Conservation (phyloP, 2,888 invertebrate species). For the Chloroclystis v-ata region DNA sequence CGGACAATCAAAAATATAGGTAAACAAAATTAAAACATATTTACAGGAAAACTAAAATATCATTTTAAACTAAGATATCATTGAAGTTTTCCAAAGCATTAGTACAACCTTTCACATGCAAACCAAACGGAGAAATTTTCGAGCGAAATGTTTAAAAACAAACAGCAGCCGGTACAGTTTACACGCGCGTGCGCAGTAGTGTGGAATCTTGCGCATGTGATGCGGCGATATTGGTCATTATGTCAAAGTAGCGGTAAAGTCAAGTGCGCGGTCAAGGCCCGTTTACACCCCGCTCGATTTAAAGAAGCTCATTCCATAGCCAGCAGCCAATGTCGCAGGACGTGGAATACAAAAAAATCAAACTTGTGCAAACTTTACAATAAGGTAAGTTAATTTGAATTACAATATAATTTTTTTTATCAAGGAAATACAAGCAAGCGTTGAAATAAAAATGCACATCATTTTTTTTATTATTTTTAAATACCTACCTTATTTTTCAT, state of each 20-base stretch:
- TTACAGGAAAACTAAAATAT: too few species aligned
- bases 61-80: too few species aligned
- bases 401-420: too few species aligned
- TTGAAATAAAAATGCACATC: too few species aligned
- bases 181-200: neutral
- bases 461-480: too few species aligned
- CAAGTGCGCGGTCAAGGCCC: conserved; percentile 62
- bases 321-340: conserved; percentile 36
- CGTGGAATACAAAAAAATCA: conserved; percentile 26
- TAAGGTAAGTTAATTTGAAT: neutral
- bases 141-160: conserved; percentile 2
- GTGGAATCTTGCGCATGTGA: conserved; percentile 22
- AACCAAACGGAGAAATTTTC: too few species aligned
- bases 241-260: conserved; percentile 63
- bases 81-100: too few species aligned
- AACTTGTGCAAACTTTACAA: neutral
- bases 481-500: too few species aligned
- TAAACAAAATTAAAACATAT: too few species aligned
- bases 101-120: too few species aligned
- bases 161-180: neutral
- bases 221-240: conserved; percentile 49
- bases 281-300: conserved; percentile 30
- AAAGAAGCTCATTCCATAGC: conserved; percentile 44
- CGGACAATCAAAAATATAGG: too few species aligned
- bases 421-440: too few species aligned